Conservation (phyloP, 2,888 invertebrate species). For the Halocaridina rubra region DNA sequence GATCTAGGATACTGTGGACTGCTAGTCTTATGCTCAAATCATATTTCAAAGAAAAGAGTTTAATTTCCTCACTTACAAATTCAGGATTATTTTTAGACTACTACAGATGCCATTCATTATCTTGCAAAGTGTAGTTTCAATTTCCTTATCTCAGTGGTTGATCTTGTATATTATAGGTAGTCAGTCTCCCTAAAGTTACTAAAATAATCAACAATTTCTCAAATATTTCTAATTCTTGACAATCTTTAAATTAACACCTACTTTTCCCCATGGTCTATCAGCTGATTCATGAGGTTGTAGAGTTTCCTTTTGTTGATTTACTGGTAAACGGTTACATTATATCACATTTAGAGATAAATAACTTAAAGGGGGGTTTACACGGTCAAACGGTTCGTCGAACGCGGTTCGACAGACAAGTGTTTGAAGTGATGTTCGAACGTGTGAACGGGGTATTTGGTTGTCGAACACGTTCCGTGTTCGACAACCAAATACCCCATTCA, state of each 20-base stretch:
- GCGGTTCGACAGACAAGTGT: too few relatives aligned
- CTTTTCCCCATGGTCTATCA: background rate
- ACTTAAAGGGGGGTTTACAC: too few relatives aligned
- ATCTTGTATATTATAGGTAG: background rate
- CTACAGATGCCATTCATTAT: constrained; percentile 58
- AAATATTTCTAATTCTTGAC: background rate
- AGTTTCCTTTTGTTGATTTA: too few relatives aligned
- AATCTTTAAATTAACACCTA: background rate
- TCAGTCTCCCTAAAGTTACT: background rate
- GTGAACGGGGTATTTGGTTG: too few relatives aligned
- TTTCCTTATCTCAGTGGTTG: constrained; percentile 41
- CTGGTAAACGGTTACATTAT: background rate
- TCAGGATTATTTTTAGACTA: constrained; percentile 63
- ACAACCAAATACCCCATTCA: too few relatives aligned
- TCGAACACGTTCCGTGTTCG: too few relatives aligned
- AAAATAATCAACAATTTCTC: background rate
- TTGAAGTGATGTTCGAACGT: too few relatives aligned
- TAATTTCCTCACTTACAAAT: constrained; percentile 51
- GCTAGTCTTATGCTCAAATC: too few relatives aligned
- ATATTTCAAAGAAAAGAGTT: too few relatives aligned
- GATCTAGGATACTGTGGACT: constrained; percentile 64
- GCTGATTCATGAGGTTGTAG: constrained; percentile 4
- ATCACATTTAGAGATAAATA: background rate
- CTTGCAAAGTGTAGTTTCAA: constrained; percentile 62
- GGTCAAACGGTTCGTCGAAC: too few relatives aligned